Percentiles rank a stretch among this genome's conserved stretches.
phyloP scores from a whole-genome alignment of 1,140 invertebrate genomes.

The Wiebesia pumilae region DNA sequence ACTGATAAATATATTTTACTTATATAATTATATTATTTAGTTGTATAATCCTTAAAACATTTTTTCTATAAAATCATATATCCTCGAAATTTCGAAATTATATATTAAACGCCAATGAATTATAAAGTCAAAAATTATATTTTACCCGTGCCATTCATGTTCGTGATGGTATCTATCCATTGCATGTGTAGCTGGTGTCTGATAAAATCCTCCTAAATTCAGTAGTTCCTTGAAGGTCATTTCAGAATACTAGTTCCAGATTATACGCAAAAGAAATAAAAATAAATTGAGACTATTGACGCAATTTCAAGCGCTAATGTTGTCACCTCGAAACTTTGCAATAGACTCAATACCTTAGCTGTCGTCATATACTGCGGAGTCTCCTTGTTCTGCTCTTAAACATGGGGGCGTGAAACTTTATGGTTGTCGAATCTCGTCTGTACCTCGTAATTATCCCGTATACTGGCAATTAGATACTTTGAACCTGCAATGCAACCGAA shows the following conservation, averaged over 20 bases:
- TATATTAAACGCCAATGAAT: too few species aligned
- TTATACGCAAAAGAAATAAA: background rate
- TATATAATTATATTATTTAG: too few species aligned
- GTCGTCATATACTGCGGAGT: background rate
- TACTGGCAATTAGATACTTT: background rate
- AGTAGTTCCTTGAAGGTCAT: constrained; percentile 65
- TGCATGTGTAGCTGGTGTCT: constrained; percentile 29
- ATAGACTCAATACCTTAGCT: background rate
- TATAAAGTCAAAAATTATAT: background rate
- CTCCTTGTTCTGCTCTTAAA: background rate
- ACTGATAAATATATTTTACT: too few species aligned
- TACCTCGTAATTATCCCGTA: background rate
- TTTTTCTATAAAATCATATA: too few species aligned
- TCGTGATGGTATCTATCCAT: constrained; percentile 59
- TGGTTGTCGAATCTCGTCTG: background rate
- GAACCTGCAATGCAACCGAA: background rate
- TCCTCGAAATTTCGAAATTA: too few species aligned
- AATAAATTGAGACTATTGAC: too few species aligned
- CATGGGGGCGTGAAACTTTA: background rate
- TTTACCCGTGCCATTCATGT: constrained; percentile 24
- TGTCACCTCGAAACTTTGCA: background rate
- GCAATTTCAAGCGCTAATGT: background rate
- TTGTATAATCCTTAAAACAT: too few species aligned
- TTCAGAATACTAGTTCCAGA: constrained; percentile 3
- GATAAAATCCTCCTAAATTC: constrained; percentile 56